Conservation (phyloP, 2,888 invertebrate genomes). For the Tipula confusa region DNA sequence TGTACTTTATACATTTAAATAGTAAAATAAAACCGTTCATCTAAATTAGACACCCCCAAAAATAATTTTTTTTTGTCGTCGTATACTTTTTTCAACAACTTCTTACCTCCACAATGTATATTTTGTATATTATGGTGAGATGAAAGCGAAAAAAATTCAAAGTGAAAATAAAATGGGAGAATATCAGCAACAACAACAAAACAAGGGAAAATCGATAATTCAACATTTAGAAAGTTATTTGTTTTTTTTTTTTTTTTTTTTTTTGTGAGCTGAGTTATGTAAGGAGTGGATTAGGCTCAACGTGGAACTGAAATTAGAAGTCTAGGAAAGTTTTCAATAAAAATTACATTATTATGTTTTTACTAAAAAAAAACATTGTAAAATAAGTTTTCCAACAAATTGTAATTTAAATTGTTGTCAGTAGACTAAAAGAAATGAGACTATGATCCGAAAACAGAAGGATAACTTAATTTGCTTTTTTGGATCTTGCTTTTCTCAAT, state of each 20-base stretch:
- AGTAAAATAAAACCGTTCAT: constrained; percentile 25
- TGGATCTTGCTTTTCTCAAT: too few relatives aligned
- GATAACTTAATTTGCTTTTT: too few relatives aligned
- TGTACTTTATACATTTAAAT: neutral
- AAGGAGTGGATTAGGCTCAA: neutral
- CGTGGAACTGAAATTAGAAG: neutral
- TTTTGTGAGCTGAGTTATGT: neutral
- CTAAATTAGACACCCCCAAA: constrained; percentile 20
- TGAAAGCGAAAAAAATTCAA: constrained; percentile 25
- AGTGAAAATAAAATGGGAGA: neutral
- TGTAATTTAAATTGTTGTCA: too few relatives aligned
- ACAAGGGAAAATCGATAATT: neutral
- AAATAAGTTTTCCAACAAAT: too few relatives aligned
- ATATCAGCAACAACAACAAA: neutral
- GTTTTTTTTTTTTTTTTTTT: neutral
- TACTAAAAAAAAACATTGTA: too few relatives aligned
- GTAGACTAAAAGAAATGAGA: too few relatives aligned
- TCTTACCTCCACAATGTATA: neutral
- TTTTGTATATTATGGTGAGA: neutral
- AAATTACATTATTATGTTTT: neutral
- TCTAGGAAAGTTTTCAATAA: neutral
- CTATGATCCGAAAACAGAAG: too few relatives aligned
- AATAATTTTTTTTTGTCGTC: neutral
- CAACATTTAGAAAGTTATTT: constrained; percentile 3
- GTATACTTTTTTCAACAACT: neutral